A percentile compares a stretch with the other conserved stretches of the same genome.
Conservation (phyloP, 2,797 vertebrate species). For the Arrhamphus sclerolepis region DNA sequence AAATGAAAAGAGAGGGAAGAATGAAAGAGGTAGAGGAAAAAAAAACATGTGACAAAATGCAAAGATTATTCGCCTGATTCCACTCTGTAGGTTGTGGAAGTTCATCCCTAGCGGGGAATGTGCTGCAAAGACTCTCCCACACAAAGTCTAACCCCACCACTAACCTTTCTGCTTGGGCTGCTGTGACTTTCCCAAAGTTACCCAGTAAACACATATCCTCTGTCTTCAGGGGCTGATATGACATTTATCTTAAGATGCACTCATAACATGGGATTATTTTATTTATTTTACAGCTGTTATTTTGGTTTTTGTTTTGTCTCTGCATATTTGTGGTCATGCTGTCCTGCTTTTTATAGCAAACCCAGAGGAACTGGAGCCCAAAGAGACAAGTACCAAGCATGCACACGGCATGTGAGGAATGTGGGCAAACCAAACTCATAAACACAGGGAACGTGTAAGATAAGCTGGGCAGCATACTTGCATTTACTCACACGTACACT, state of each 20-base stretch:
- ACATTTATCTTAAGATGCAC: slow-evolving; percentile 69
- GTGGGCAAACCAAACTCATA: slow-evolving; percentile 39
- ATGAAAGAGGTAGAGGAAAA: too few relatives aligned
- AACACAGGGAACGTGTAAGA: slow-evolving; percentile 44
- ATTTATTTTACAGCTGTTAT: too few relatives aligned
- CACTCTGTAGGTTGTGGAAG: slow-evolving; percentile 34
- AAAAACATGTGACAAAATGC: slow-evolving; percentile 51
- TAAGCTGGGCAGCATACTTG: slow-evolving; percentile 26
- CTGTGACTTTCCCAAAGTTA: slow-evolving; percentile 73
- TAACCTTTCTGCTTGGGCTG: slow-evolving; percentile 73
- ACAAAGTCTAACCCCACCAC: slow-evolving; percentile 51
- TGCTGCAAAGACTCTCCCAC: too few relatives aligned
- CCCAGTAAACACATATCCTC: slow-evolving; percentile 63
- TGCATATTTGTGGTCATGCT: background rate
- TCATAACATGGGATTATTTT: slow-evolving; percentile 34
- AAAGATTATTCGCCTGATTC: slow-evolving; percentile 62
- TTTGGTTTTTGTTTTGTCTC: slow-evolving; percentile 20
- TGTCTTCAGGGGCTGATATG: slow-evolving; percentile 58
- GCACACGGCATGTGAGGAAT: slow-evolving; percentile 26
- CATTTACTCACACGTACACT: slow-evolving; percentile 46
- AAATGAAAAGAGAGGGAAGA: slow-evolving; percentile 12
- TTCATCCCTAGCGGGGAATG: slow-evolving; percentile 69
- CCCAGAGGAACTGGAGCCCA: slow-evolving; percentile 14
- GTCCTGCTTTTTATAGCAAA: slow-evolving; percentile 31
- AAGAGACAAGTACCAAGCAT: slow-evolving; percentile 9